These are phyloP conservation scores for Ferrisia virgata DNA, from an alignment of 2,888 invertebrate species.

Conservation along the genomic window DNA sequence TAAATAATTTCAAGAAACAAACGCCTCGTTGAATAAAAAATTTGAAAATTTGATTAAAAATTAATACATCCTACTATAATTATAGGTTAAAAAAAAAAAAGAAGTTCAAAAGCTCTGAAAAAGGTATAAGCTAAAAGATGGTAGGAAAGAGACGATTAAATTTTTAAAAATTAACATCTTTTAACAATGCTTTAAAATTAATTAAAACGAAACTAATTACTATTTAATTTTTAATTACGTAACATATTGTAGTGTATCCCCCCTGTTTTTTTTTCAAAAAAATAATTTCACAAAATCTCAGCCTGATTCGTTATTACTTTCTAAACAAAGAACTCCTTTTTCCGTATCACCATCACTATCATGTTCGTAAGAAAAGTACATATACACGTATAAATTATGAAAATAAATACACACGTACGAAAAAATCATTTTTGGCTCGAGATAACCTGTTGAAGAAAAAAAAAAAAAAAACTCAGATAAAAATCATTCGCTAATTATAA, in stretches of 20 bases:
- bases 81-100: background rate
- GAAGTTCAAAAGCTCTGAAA: background rate
- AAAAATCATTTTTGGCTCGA: background rate
- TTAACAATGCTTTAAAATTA: background rate
- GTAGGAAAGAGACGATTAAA: background rate
- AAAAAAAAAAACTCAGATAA: no score
- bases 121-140: background rate
- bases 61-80: background rate
- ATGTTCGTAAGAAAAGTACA: no score
- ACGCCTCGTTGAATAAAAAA: background rate
- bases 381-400: no score
- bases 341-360: background rate
- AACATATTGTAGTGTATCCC: background rate
- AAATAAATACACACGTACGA: background rate
- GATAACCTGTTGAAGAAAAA: background rate
- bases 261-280: background rate
- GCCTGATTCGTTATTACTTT: background rate
- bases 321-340: background rate
- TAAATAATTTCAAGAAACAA: background rate
- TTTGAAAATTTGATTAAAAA: background rate
- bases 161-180: background rate
- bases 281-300: background rate
- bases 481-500: constrained; percentile 2
- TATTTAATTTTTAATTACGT: background rate
- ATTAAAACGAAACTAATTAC: background rate